Conservation (phyloP, 2,888 invertebrate species). For the Xanthia togata region DNA sequence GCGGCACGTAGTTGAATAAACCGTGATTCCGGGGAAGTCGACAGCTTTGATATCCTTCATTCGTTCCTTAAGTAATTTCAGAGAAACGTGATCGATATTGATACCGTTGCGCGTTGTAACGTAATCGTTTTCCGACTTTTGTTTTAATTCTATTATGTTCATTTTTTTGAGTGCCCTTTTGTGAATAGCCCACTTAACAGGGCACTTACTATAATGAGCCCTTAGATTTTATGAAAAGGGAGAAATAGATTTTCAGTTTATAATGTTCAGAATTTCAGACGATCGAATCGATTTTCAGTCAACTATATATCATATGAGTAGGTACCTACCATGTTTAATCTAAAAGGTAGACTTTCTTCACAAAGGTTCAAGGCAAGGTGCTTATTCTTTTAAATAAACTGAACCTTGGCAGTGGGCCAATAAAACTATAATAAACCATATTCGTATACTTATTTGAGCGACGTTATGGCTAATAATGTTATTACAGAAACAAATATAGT, state of each 20-base stretch:
- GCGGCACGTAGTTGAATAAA: slow-evolving; percentile 31
- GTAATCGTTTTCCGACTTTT: slow-evolving; percentile 10
- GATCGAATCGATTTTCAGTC: background rate
- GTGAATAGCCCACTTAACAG: background rate
- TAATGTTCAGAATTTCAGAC: background rate
- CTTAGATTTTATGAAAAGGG: background rate
- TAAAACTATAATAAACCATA: background rate
- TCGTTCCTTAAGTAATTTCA: slow-evolving; percentile 35
- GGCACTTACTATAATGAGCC: background rate
- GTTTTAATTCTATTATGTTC: slow-evolving; percentile 1
- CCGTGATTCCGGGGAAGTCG: slow-evolving; percentile 37
- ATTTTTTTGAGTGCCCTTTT: slow-evolving; percentile 5
- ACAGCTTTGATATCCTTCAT: slow-evolving; percentile 30
- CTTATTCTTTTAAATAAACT: slow-evolving; percentile 11
- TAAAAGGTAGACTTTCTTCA: slow-evolving; percentile 12
- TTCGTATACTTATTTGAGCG: background rate
- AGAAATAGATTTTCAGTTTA: background rate
- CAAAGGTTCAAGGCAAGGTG: slow-evolving; percentile 4
- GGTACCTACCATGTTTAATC: background rate
- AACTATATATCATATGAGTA: background rate
- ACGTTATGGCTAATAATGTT: background rate
- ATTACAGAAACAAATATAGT: slow-evolving; percentile 8
- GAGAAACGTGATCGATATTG: slow-evolving; percentile 52
- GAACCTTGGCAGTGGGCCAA: slow-evolving; percentile 7
- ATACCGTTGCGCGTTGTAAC: background rate